Evolutionary conservation across 1,140 invertebrate genomes (phyloP).

Genomic region (Drosophila watanabei): DNA sequence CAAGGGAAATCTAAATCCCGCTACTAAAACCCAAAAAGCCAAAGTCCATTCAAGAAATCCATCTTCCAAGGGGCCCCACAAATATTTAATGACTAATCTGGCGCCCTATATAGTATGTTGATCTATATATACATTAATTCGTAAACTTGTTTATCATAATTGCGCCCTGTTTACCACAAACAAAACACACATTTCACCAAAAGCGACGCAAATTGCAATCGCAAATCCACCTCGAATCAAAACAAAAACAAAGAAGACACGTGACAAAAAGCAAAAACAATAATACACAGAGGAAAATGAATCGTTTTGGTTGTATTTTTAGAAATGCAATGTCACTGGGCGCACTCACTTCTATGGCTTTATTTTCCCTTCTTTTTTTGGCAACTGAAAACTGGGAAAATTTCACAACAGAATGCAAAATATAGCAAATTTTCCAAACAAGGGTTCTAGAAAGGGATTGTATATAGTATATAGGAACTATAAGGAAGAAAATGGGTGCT

Average conservation of each 20-base stretch:
- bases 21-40: neutral
- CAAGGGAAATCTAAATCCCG: neutral
- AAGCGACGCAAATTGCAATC: constrained; percentile 44
- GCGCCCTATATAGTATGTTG: neutral
- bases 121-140: neutral
- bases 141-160: constrained; percentile 76
- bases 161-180: constrained; percentile 36
- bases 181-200: constrained; percentile 53
- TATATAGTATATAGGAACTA: neutral
- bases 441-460: neutral
- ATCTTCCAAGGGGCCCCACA: too few species aligned
- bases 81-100: constrained; percentile 33
- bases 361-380: neutral
- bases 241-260: constrained; percentile 45
- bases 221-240: constrained; percentile 6
- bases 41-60: neutral
- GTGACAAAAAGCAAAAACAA: constrained; percentile 18
- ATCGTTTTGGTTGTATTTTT: constrained; percentile 53
- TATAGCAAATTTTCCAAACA: constrained; percentile 13
- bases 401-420: constrained; percentile 61
- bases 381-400: constrained; percentile 10
- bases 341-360: neutral
- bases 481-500: neutral
- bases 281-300: constrained; percentile 34
- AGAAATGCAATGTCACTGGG: constrained; percentile 31